Evolutionary conservation across 2,888 invertebrate species (phyloP).

Genomic region (Lepas anatifera): DNA sequence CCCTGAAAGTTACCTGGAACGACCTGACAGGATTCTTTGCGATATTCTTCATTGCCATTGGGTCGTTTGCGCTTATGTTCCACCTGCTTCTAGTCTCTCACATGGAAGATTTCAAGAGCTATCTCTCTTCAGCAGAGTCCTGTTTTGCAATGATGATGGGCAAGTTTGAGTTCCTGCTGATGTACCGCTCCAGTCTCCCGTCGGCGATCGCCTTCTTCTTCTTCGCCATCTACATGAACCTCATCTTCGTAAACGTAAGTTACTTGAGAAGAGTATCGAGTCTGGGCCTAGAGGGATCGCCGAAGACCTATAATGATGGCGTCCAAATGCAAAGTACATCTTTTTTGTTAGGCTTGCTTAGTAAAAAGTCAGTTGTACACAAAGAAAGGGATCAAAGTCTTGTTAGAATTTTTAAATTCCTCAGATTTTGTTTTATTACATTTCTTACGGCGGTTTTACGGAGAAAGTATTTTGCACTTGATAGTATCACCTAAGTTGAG

Average conservation of each 20-base stretch:
- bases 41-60: slow-evolving; percentile 37
- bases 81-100: slow-evolving; percentile 29
- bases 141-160: slow-evolving; percentile 38
- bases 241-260: slow-evolving; percentile 32
- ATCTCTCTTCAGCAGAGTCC: slow-evolving; percentile 34
- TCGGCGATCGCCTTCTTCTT: slow-evolving; percentile 32
- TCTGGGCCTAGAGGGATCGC: no score
- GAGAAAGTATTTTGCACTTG: no score
- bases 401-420: no score
- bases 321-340: no score
- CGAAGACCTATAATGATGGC: no score
- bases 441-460: no score
- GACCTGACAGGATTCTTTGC: slow-evolving; percentile 32
- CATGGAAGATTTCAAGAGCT: slow-evolving; percentile 28
- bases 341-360: no score
- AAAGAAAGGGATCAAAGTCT: no score
- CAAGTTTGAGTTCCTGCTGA: slow-evolving; percentile 35
- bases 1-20: slow-evolving; percentile 28
- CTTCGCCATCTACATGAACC: slow-evolving; percentile 32
- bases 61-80: slow-evolving; percentile 33
- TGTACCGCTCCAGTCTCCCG: slow-evolving; percentile 27
- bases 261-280: no score
- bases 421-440: no score
- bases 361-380: no score
- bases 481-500: no score